Conservation (phyloP, 2,888 invertebrate genomes). For the Pyrochroa serraticornis region DNA sequence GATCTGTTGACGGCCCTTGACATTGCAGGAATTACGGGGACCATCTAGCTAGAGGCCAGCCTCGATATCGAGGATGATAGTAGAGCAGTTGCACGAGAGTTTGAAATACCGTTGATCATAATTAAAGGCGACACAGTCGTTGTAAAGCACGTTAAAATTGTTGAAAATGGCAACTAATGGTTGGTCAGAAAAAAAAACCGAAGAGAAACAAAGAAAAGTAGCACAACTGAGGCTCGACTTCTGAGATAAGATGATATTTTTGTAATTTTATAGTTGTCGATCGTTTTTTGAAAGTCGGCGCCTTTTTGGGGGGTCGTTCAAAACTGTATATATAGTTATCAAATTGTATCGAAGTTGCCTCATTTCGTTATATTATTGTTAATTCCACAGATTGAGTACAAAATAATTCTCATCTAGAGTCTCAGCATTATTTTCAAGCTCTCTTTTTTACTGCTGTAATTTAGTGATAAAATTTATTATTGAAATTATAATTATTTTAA, state of each 20-base stretch:
- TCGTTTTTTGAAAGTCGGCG: slow-evolving; percentile 4
- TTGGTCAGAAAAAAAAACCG: slow-evolving; percentile 22
- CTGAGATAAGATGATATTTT: slow-evolving; percentile 17
- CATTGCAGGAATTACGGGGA: slow-evolving; percentile 40
- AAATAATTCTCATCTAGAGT: slow-evolving; percentile 26
- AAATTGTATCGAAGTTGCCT: slow-evolving; percentile 5
- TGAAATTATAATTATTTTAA: too few species aligned
- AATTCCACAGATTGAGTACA: slow-evolving; percentile 13
- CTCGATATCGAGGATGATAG: slow-evolving; percentile 3
- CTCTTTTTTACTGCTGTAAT: slow-evolving; percentile 32
- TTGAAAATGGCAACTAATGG: slow-evolving; percentile 22
- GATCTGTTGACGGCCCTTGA: slow-evolving; percentile 61
- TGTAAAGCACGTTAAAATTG: slow-evolving; percentile 39
- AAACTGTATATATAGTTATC: background rate
- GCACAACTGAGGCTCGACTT: background rate
- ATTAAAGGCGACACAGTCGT: slow-evolving; percentile 40
- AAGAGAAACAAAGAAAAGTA: slow-evolving; percentile 32
- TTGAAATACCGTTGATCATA: slow-evolving; percentile 44
- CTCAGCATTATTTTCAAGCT: slow-evolving; percentile 34
- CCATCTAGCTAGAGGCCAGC: slow-evolving; percentile 49
- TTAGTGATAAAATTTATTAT: background rate
- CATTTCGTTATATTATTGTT: slow-evolving; percentile 32
- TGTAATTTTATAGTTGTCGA: slow-evolving; percentile 28
- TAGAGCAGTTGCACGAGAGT: slow-evolving; percentile 40
- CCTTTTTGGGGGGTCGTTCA: background rate